These are phyloP conservation scores for Parazoanthus atlanticus DNA, from an alignment of 92 coral and sea anemone species.

Conservation along the genomic window DNA sequence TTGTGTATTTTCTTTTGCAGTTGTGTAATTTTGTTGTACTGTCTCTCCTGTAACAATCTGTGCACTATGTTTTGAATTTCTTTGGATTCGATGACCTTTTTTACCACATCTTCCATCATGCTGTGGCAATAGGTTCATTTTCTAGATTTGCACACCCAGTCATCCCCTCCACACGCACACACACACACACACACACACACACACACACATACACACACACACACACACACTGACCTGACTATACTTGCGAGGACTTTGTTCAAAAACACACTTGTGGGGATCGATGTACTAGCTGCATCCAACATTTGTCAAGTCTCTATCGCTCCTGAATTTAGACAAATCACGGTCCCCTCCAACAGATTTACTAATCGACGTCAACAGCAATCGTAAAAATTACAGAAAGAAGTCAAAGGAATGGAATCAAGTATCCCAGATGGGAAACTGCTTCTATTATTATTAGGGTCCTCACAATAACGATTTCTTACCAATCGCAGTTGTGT, in stretches of 20 bases:
- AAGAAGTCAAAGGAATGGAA: not conserved
- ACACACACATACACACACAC: not conserved
- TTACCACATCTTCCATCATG: no score
- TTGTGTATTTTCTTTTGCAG: no score
- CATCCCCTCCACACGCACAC: no score
- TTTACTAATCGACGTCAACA: slow-evolving; percentile 4
- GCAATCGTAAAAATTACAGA: slow-evolving; percentile 4
- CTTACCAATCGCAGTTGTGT: slow-evolving; percentile 7
- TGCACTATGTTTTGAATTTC: no score
- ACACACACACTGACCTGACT: not conserved
- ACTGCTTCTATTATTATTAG: not conserved
- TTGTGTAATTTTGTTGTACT: no score
- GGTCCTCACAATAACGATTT: not conserved
- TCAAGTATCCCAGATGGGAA: not conserved
- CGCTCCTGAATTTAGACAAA: slow-evolving; percentile 13
- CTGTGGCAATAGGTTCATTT: no score
- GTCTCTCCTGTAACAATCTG: no score
- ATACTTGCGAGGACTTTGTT: slow-evolving; percentile 19
- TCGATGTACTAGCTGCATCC: not conserved
- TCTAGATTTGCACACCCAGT: no score
- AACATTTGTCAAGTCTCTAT: slow-evolving; percentile 2
- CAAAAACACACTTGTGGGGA: slow-evolving; percentile 12
- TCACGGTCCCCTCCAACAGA: not conserved
- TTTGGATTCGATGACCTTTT: no score
- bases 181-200: not conserved